Evolutionary conservation across 2,888 invertebrate genomes (phyloP), one percentile per base, ranked within the genome.

Genomic region (Ophioninae sp.): DNA sequence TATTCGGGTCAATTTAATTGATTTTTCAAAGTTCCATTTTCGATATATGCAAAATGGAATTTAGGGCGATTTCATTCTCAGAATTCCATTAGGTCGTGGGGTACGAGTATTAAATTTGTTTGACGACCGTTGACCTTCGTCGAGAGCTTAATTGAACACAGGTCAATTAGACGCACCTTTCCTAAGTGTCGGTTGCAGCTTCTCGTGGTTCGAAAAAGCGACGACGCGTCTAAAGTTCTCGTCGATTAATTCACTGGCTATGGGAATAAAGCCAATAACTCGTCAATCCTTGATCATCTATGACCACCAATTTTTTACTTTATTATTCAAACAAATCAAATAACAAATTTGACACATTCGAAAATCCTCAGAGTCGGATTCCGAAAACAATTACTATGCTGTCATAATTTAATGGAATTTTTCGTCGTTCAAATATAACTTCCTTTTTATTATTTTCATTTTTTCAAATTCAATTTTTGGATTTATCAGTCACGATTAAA

Each of bases 101-200:
- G 61, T 64, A 63, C 67, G 77, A 41, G 67, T 59, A 44, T 58
- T 73, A 63, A 72, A 44, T 51, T 30, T 23, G 58, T 82, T 80
- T 59, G 22, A 69, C 77, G 79, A 68, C 76, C 73, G 51, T 77
- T 80, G 83, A 80, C 83, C 79, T 83, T 83, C 83, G 44, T 73
- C 22, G 58, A 59, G 76, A 77, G 56, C 56, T 80, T 61, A 73
- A 83, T 83, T 83, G 69, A 80, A 68, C 68, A 63, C 83, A 64
- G 83, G 83, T 83, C 83, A 83, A 80, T 83, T 83, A 75, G 75
- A 83, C 77, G 76, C 63, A 78, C 73, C 73, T 78, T 58, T 83
- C 56, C 22, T 76, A 68, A 80, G 79, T 63, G 76, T 68, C 67
- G 30, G 61, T 72, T 76, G 73, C 73, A 76, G 73, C 58, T 83